Conservation (phyloP, 2,888 invertebrate species). For the Myopa tessellatipennis region DNA sequence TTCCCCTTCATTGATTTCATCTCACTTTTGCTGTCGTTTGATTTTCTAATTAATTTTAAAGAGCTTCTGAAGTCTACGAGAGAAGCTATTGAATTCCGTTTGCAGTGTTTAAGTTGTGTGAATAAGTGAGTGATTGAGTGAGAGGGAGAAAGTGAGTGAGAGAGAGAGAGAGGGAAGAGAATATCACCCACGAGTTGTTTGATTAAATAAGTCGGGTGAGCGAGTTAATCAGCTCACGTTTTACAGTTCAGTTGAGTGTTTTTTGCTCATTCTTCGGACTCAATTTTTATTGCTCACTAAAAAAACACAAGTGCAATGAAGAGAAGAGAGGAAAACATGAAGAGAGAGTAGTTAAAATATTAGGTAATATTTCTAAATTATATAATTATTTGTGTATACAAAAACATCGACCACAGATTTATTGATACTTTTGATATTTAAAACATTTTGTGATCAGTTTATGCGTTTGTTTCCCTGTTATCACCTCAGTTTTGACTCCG, state of each 20-base stretch:
- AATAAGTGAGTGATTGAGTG: neutral
- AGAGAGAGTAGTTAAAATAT: neutral
- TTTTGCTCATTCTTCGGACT: neutral
- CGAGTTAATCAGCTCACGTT: neutral
- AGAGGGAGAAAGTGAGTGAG: neutral
- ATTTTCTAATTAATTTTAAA: conserved; percentile 7
- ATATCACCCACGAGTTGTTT: too few species aligned
- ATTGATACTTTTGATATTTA: too few species aligned
- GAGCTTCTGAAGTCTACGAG: neutral
- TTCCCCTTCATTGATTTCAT: conserved; percentile 4
- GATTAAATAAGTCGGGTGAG: neutral
- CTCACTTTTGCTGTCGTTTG: conserved; percentile 7
- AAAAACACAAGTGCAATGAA: neutral
- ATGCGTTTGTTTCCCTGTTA: too few species aligned
- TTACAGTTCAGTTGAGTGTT: neutral
- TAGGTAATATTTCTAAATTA: too few species aligned
- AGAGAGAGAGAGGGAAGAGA: neutral
- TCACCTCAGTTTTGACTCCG: too few species aligned
- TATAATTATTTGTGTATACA: too few species aligned
- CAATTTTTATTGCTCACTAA: neutral
- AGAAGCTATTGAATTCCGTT: neutral
- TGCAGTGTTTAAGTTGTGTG: neutral
- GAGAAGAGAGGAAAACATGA: neutral
- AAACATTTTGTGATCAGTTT: too few species aligned
- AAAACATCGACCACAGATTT: too few species aligned